Percentiles rank a stretch among this genome's conserved stretches.
These are phyloP conservation scores for Belonocnema kinseyi DNA, from an alignment of 1,140 invertebrate species.

Conservation along the genomic window DNA sequence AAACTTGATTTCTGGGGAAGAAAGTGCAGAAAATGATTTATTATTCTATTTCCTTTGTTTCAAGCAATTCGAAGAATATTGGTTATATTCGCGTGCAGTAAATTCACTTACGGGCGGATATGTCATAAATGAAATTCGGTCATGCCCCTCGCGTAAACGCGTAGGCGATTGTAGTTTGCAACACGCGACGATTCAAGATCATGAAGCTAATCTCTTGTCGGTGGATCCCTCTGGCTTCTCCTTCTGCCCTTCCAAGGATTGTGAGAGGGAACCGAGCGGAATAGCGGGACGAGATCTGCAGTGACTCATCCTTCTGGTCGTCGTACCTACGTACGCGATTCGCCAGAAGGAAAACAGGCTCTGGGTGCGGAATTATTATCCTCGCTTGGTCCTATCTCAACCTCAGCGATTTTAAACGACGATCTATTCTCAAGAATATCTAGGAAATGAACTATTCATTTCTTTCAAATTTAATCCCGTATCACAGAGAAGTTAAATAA, in stretches of 20 bases:
- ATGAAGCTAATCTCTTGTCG: conserved; percentile 48
- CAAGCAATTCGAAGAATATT: not conserved
- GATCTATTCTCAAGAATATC: not conserved
- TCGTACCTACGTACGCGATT: conserved; percentile 58
- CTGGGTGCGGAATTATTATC: conserved; percentile 57
- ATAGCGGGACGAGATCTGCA: conserved; percentile 41
- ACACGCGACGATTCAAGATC: conserved; percentile 42
- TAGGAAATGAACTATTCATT: not conserved
- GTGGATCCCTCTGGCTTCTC: conserved; percentile 37
- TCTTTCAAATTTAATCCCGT: not conserved
- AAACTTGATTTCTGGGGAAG: not conserved
- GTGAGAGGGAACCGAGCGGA: conserved; percentile 30
- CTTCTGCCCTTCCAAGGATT: conserved; percentile 40
- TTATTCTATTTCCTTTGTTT: not conserved
- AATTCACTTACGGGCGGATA: conserved; percentile 47
- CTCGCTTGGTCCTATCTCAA: conserved; percentile 20
- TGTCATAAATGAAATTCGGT: conserved; percentile 47
- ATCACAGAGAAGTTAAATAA: not conserved
- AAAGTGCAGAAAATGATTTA: not conserved
- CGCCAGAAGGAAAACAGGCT: conserved; percentile 61
- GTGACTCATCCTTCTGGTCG: conserved; percentile 59
- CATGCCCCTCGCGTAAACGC: conserved; percentile 28
- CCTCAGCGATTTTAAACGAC: not conserved
- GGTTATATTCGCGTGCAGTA: conserved; percentile 39
- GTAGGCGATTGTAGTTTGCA: conserved; percentile 52